Percentiles rank a stretch among this genome's conserved stretches.
These are phyloP conservation scores for Tipula vernalis DNA, from an alignment of 2,888 invertebrate genomes.

Conservation along the genomic window DNA sequence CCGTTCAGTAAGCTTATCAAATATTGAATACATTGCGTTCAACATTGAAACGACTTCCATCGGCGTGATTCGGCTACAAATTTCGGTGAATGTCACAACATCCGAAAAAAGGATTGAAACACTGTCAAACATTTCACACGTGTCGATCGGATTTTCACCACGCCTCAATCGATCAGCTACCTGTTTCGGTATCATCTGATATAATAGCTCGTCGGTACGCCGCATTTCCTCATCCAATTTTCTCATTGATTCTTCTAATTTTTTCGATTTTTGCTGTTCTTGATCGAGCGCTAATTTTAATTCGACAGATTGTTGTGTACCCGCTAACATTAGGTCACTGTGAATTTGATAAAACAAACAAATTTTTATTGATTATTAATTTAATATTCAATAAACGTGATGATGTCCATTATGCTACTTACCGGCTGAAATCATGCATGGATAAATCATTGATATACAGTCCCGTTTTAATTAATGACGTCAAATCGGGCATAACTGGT, in stretches of 20 bases:
- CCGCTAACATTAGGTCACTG: constrained; percentile 88
- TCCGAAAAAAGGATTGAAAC: constrained; percentile 96
- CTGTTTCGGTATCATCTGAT: constrained; percentile 98
- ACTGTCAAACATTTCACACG: constrained; percentile 93
- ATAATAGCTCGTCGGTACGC: constrained; percentile 85
- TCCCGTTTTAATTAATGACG: constrained; percentile 84
- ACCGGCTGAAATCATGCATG: constrained; percentile 98
- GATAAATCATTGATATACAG: constrained; percentile 95
- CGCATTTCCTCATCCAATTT: constrained; percentile 93
- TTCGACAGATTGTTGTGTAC: constrained; percentile 95
- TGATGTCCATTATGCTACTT: constrained; percentile 21
- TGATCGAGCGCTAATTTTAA: constrained; percentile 89
- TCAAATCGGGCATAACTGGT: constrained; percentile 89
- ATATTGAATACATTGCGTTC: constrained; percentile 95
- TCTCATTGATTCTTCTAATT: constrained; percentile 90
- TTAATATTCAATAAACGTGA: background rate
- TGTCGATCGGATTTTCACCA: constrained; percentile 92
- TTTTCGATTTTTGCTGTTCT: constrained; percentile 93
- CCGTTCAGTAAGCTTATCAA: constrained; percentile 84
- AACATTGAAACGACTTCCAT: constrained; percentile 98
- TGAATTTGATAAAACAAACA: constrained; percentile 16
- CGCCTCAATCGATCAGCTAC: constrained; percentile 86
- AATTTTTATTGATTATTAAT: background rate
- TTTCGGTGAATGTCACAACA: constrained; percentile 94
- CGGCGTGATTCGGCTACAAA: constrained; percentile 89